Evolutionary conservation across 2,888 invertebrate species (phyloP).

Genomic region (Habroteleia sp.): DNA sequence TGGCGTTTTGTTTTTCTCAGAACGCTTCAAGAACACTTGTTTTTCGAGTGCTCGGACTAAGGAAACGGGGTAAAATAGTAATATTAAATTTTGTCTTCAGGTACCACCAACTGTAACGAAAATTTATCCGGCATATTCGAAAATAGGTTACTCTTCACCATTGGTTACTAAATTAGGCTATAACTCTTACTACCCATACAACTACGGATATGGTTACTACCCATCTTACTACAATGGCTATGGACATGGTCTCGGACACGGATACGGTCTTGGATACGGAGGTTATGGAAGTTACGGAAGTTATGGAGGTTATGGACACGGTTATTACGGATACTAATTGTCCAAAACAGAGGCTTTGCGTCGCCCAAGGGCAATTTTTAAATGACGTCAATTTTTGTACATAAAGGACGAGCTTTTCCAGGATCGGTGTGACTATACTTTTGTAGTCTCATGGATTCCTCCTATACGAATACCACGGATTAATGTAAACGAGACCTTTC

Average conservation of each 20-base stretch:
- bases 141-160: slow-evolving; percentile 70
- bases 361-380: slow-evolving; percentile 3
- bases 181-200: slow-evolving; percentile 65
- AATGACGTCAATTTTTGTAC: slow-evolving; percentile 51
- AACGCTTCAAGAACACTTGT: too few relatives aligned
- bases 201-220: slow-evolving; percentile 65
- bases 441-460: slow-evolving; percentile 10
- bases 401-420: slow-evolving; percentile 33
- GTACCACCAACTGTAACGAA: slow-evolving; percentile 70
- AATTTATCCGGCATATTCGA: slow-evolving; percentile 67
- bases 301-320: slow-evolving; percentile 53
- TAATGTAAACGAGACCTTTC: slow-evolving; percentile 14
- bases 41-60: too few relatives aligned
- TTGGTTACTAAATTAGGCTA: slow-evolving; percentile 70
- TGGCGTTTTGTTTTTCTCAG: too few relatives aligned
- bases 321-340: slow-evolving; percentile 31
- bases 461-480: not conserved
- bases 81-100: too few relatives aligned
- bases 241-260: slow-evolving; percentile 65
- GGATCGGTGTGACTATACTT: slow-evolving; percentile 18
- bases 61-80: too few relatives aligned
- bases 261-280: slow-evolving; percentile 72
- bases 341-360: slow-evolving; percentile 40
- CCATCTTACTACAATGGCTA: slow-evolving; percentile 64
- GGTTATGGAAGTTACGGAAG: too few relatives aligned